Evolutionary conservation across 1,140 invertebrate species (phyloP).

Genomic region (Prorops nasuta): DNA sequence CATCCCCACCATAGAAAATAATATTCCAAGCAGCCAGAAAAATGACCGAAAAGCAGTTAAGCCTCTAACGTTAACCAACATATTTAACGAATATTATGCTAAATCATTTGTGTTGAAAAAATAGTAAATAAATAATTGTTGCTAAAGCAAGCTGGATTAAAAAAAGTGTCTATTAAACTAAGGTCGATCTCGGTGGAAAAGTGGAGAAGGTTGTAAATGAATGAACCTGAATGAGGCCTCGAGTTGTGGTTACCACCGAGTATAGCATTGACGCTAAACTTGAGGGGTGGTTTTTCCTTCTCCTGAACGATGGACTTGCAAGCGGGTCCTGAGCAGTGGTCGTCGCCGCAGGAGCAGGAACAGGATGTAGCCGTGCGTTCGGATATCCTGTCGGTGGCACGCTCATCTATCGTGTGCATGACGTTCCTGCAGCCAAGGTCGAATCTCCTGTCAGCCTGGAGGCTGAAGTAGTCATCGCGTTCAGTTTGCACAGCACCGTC

Average conservation of each 20-base stretch:
- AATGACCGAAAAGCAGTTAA: no score
- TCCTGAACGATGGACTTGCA: slow-evolving; percentile 46
- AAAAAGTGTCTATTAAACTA: no score
- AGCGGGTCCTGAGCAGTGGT: slow-evolving; percentile 40
- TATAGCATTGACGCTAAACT: slow-evolving; percentile 91
- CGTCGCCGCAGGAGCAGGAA: slow-evolving; percentile 47
- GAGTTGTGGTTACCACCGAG: slow-evolving; percentile 65
- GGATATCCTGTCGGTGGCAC: slow-evolving; percentile 38
- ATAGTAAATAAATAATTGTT: no score
- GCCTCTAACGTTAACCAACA: no score
- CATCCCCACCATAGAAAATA: no score
- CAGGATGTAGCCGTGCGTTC: slow-evolving; percentile 35
- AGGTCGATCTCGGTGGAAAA: no score
- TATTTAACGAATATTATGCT: no score
- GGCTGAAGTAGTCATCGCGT: slow-evolving; percentile 20
- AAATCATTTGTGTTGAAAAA: no score
- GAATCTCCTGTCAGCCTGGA: slow-evolving; percentile 35
- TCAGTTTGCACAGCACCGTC: slow-evolving; percentile 35
- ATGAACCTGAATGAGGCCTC: slow-evolving; percentile 51
- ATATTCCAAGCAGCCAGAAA: no score
- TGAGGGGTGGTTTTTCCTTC: slow-evolving; percentile 74
- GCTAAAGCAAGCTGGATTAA: no score
- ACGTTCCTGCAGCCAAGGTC: slow-evolving; percentile 37
- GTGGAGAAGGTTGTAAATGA: no score
- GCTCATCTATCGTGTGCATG: slow-evolving; percentile 36